Evolutionary conservation across 2,113 vertebrate genomes (phyloP).

Genomic region (Oceanites oceanicus): DNA sequence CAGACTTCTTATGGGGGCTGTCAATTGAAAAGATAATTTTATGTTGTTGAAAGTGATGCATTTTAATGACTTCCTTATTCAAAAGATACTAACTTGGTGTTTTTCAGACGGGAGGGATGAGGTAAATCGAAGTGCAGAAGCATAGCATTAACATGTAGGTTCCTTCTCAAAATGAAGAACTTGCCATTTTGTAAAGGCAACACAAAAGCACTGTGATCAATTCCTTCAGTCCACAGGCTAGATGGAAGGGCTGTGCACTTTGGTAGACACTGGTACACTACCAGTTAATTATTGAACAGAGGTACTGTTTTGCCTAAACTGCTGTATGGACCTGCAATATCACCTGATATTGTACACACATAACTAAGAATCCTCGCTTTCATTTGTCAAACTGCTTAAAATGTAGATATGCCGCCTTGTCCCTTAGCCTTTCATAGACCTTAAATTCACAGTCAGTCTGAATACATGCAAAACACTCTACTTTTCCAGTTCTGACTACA

Average conservation of each 20-base stretch:
- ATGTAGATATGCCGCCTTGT: background rate
- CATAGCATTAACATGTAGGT: background rate
- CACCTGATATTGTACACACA: no score
- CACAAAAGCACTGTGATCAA: background rate
- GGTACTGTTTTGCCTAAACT: background rate
- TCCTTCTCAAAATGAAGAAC: background rate
- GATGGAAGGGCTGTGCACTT: rapidly evolving
- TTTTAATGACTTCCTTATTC: background rate
- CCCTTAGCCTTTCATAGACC: background rate
- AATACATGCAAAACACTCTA: background rate
- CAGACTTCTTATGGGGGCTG: background rate
- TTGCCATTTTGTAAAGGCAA: background rate
- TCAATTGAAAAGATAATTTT: background rate
- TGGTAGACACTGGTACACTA: rapidly evolving
- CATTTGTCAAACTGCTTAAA: background rate
- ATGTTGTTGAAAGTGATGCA: background rate
- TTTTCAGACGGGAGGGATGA: background rate
- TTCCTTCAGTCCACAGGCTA: background rate
- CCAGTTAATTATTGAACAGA: background rate
- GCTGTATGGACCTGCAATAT: background rate
- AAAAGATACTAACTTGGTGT: background rate
- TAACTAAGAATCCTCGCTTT: background rate
- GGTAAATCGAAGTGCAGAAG: background rate
- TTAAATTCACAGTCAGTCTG: background rate
- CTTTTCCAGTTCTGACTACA: background rate